Evolutionary conservation across 2,797 vertebrate genomes (phyloP), one percentile per base, ranked within the genome.

Genomic region (Falco novaeseelandiae): DNA sequence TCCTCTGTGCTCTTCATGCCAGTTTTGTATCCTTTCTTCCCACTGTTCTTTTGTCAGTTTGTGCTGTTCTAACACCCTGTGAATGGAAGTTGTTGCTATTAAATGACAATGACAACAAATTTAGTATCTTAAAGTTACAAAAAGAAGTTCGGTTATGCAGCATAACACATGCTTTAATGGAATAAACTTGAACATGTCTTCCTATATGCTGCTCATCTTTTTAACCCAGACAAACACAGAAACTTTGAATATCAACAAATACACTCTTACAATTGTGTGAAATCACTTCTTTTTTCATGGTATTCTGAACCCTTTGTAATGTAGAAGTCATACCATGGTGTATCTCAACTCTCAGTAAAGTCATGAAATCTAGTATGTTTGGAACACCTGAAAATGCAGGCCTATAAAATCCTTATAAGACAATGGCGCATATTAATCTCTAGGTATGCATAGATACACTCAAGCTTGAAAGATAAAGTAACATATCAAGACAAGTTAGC

Each of bases 1-100:
- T 97, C 99, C 99, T 97, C 98, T 98, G 96, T 99, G 99, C 71
- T 99, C 99, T 87, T 99, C 99, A 40, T 99, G 99, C 99, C 99
- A 99, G 36, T 99, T 99, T 97, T 99, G 99, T 98, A 99, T 99
- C 96, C 99, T 98, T 98, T 99, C 99, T 97, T 99, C 99, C 99
- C 99, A 99, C 83, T 99, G 99, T 89, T 99, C 99, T 98, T 99
- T 99, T 83, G 99, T 99, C 96, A 99, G 98, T 97, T 99, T 99
- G 98, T 99, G 99, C 95, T 99, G 99, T 95, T 99, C 99, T 97
- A 99, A 98, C 87, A 99, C 99, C 49, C 99, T 99, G 88, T 34
- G 74, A 96, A 95, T 21, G 89, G 83, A 90, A 97, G 48, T 79
- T 52, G 55, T 54, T 83, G 42, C 49, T 72, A 62, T 93, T 87